Base-by-base conservation (phyloP, 2,797 vertebrate species). In the Peromyscus nudipes region DNA sequence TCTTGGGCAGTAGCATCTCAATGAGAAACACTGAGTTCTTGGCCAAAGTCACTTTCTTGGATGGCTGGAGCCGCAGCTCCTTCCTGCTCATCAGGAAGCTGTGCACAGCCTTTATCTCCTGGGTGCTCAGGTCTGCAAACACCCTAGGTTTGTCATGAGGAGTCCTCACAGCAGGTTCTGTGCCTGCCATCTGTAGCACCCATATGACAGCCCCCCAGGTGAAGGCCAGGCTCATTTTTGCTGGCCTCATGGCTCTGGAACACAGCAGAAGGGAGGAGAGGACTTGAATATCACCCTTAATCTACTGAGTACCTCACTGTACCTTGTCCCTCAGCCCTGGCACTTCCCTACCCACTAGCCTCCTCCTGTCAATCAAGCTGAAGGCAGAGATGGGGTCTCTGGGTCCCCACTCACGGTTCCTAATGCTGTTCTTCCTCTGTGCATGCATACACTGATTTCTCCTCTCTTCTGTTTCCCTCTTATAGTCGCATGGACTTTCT, bases 21-120 rank as follows among this genome's bases (percentile, higher is more conserved):
- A 99, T 99, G 94, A 99, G 98, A 21, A 99, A 98, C 80, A 99
- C 99, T 0, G 98, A 99, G 98, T 99, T 99, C 98, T 99, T 99
- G 93, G 99, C 99, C 80, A 99, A 83, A 12, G 97, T 65, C 0
- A 60, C 97, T 1, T 67, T 96, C 0, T 0, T 46, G 49, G 98
- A 98, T 0, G 98, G 69, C 13, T 98, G 97, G 82, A 99, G 98
- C 31, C 92, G 97, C 94, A 99, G 97, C 81, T 99, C 99, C 0
- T 98, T 98, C 31, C 98, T 98, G n/a, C 92, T 96, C 87, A 98
- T 97, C 40, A 99, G 98, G 98, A 99, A 99, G 69, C 86, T 81
- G 9, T 97, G 98, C n/a, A 99, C 99, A 0, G 99, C 98, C 2
- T 97, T 98, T 57, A 99, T 98, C 98, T 99, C 99, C 0, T 49